Evolutionary conservation across 2,888 invertebrate genomes (phyloP).

Genomic region (Andrena marginata): DNA sequence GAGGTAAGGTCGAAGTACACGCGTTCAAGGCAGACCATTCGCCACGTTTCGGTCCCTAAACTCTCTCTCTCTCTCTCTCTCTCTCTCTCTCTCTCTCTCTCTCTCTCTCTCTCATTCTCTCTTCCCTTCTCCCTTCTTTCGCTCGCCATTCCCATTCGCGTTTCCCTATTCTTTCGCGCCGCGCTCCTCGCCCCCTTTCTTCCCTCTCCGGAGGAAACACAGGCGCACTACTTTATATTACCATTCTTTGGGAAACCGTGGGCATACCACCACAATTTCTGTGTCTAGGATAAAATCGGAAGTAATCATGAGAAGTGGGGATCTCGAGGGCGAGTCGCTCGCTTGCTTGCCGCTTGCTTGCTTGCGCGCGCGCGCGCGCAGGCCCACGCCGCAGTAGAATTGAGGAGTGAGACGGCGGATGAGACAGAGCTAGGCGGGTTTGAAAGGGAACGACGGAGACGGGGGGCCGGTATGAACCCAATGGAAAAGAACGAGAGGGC

Average conservation of each 20-base stretch:
- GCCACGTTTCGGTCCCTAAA: constrained; percentile 25
- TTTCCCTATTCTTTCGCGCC: constrained; percentile 13
- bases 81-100: not conserved
- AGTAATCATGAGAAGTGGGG: constrained; percentile 83
- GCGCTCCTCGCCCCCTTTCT: constrained; percentile 16
- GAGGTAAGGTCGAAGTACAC: constrained; percentile 28
- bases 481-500: constrained; percentile 38
- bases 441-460: constrained; percentile 51
- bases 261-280: constrained; percentile 64
- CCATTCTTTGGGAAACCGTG: constrained; percentile 67
- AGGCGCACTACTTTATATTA: constrained; percentile 66
- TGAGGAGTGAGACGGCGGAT: constrained; percentile 28
- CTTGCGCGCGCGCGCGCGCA: not conserved
- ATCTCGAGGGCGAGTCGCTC: constrained; percentile 47
- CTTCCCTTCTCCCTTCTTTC: not conserved
- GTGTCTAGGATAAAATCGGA: constrained; percentile 77
- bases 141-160: not conserved
- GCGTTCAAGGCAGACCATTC: constrained; percentile 27
- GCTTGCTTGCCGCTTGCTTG: not conserved
- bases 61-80: no score
- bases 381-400: constrained; percentile 1
- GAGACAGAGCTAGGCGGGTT: constrained; percentile 19
- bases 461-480: constrained; percentile 21
- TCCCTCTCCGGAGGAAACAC: constrained; percentile 41
- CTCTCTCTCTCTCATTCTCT: not conserved